Evolutionary conservation across 2,797 vertebrate genomes (phyloP).

Genomic region (Miichthys miiuy): DNA sequence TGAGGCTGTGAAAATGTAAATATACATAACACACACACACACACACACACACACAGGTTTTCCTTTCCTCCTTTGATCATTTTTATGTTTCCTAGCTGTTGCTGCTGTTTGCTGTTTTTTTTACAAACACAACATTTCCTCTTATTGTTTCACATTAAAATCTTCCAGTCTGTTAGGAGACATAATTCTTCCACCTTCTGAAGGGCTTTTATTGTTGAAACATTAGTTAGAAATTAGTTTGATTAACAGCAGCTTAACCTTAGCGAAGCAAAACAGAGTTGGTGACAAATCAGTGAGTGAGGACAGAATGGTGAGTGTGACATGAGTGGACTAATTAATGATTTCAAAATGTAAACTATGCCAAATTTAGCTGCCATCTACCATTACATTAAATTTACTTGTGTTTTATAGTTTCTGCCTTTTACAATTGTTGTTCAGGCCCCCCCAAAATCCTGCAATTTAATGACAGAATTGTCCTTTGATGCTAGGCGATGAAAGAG

Average conservation of each 20-base stretch:
- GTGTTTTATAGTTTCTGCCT: not conserved
- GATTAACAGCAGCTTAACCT: not conserved
- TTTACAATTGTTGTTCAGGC: not conserved
- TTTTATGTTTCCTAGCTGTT: not conserved
- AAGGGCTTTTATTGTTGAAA: slow-evolving; percentile 9
- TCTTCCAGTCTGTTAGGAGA: not conserved
- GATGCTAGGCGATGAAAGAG: no score
- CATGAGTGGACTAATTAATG: no score
- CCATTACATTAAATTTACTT: not conserved
- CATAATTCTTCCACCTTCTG: not conserved
- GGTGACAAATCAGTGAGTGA: not conserved
- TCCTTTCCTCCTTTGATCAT: not conserved
- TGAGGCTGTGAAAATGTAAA: not conserved
- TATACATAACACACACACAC: no score
- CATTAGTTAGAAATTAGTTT: not conserved
- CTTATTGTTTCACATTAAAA: not conserved
- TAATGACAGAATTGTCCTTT: no score
- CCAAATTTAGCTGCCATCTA: not conserved
- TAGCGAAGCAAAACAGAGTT: not conserved
- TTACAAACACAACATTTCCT: not conserved
- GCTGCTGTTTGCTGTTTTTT: not conserved
- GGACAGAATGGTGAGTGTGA: not conserved
- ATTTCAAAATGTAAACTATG: not conserved
- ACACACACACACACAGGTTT: not conserved
- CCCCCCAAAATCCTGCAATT: no score